Percentiles rank a stretch among this genome's conserved stretches.
These are phyloP conservation scores for Lycaon pictus DNA, from an alignment of 2,113 vertebrate genomes.

Conservation along the genomic window DNA sequence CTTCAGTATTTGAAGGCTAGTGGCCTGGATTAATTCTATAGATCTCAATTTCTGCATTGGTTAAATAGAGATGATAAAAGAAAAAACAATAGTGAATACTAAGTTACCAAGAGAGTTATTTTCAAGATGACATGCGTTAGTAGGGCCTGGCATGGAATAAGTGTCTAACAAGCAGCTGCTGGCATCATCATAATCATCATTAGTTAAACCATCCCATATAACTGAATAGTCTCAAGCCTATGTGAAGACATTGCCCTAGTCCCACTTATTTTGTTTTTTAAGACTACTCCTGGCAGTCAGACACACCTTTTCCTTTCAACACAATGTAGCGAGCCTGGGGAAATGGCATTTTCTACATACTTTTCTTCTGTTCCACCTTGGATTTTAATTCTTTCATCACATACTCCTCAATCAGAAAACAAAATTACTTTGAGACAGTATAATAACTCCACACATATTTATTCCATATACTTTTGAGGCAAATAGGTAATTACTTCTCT, in stretches of 20 bases:
- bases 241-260: background rate
- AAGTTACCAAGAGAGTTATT: background rate
- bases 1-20: background rate
- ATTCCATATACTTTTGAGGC: slow-evolving; percentile 17
- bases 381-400: slow-evolving; percentile 50
- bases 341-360: background rate
- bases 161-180: background rate
- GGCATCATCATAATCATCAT: background rate
- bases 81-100: background rate
- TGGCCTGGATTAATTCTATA: background rate
- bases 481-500: slow-evolving; percentile 56
- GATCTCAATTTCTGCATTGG: background rate
- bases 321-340: background rate
- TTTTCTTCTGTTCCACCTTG: slow-evolving; percentile 18
- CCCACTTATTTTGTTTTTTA: background rate
- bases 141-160: background rate
- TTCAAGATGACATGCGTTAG: background rate
- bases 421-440: slow-evolving; percentile 35
- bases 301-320: background rate
- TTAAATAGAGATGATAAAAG: background rate
- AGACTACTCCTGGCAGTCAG: background rate
- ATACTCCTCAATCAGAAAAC: background rate
- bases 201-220: background rate
- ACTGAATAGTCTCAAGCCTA: background rate
- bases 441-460: slow-evolving; percentile 42